These are phyloP conservation scores for Haemorhous mexicanus DNA, from an alignment of 2,113 vertebrate species.

Conservation along the genomic window DNA sequence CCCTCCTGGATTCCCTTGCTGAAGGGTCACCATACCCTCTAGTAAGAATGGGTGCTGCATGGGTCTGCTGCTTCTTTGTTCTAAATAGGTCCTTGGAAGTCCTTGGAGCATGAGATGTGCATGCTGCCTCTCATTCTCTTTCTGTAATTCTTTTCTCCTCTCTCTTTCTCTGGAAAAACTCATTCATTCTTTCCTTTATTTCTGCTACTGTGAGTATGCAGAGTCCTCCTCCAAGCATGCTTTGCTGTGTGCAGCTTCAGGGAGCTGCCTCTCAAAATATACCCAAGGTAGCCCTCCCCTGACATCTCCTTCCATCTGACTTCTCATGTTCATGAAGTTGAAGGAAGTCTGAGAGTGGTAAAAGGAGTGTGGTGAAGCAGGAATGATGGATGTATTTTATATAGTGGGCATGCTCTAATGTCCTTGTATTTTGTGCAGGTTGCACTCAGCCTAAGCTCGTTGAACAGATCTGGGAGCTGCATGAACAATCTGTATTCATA, in stretches of 20 bases:
- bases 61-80: not conserved
- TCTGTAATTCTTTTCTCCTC: not conserved
- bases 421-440: not conserved
- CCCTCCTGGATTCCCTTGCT: slow-evolving; percentile 81
- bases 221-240: not conserved
- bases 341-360: not conserved
- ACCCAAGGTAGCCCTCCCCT: not conserved
- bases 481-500: not conserved
- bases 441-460: not conserved
- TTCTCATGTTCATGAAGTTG: not conserved
- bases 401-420: not conserved
- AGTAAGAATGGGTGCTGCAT: slow-evolving; percentile 60
- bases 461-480: not conserved
- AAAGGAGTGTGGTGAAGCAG: not conserved
- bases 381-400: not conserved
- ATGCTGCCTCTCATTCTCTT: not conserved
- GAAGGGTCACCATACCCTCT: slow-evolving; percentile 66
- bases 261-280: not conserved
- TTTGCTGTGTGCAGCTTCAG: not conserved
- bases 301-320: not conserved
- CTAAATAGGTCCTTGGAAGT: not conserved
- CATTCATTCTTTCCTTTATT: not conserved
- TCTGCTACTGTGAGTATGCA: not conserved
- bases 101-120: not conserved
- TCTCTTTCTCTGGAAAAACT: not conserved